Percentiles rank a stretch among this genome's conserved stretches.
phyloP scores from a whole-genome alignment of 2,797 vertebrate species.

The Smutsia gigantea region DNA sequence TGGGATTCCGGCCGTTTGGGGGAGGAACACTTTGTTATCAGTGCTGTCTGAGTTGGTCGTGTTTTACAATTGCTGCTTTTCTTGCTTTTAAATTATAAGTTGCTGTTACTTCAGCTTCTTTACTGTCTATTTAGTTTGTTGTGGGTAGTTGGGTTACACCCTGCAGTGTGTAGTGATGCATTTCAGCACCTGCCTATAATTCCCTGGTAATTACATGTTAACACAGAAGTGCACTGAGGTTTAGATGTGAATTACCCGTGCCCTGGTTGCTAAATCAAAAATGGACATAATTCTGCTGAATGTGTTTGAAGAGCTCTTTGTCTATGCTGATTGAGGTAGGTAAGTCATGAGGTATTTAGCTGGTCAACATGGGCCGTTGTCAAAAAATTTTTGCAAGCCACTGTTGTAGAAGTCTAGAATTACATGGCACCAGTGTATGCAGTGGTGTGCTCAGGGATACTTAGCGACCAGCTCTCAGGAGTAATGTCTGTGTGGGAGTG shows the following conservation, averaged over 20 bases:
- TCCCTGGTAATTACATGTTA: background rate
- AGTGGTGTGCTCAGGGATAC: background rate
- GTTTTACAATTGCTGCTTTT: background rate
- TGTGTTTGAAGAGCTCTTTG: background rate
- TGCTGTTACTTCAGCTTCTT: background rate
- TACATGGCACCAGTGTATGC: background rate
- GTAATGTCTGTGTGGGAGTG: background rate
- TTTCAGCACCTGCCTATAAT: background rate
- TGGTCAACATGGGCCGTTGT: background rate
- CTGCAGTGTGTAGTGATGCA: background rate
- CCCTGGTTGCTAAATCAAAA: background rate
- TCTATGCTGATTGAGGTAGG: background rate
- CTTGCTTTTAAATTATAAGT: slow-evolving; percentile 13
- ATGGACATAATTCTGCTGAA: background rate
- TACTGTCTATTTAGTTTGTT: background rate
- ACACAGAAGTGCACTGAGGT: background rate
- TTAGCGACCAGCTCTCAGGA: background rate
- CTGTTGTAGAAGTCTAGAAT: background rate
- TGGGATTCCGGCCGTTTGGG: background rate
- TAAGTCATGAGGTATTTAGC: background rate
- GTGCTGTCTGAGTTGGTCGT: background rate
- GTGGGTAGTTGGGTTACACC: background rate
- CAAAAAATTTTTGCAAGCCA: background rate
- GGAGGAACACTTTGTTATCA: background rate
- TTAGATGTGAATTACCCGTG: background rate